A percentile compares a stretch with the other conserved stretches of the same genome.
These are phyloP conservation scores for Aldabrachelys gigantea DNA, from an alignment of 2,113 vertebrate genomes.

Conservation along the genomic window DNA sequence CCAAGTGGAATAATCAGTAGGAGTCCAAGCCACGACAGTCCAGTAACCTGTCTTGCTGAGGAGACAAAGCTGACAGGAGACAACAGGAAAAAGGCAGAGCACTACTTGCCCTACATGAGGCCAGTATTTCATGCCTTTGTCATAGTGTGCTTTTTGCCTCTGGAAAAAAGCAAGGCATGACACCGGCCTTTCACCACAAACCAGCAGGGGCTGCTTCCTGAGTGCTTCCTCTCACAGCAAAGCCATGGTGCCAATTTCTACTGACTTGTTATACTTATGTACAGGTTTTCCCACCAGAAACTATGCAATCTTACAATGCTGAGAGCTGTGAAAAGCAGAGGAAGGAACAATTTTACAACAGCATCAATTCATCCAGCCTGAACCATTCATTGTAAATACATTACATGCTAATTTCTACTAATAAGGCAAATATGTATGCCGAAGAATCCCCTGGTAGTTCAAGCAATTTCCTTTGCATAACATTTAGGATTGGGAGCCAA, in stretches of 20 bases:
- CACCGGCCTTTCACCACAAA: background rate
- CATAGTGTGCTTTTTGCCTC: background rate
- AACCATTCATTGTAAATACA: background rate
- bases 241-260: background rate
- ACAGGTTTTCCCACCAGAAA: accelerated
- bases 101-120: background rate
- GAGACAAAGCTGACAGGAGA: constrained; percentile 15
- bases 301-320: background rate
- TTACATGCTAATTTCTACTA: accelerated
- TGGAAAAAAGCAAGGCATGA: background rate
- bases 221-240: background rate
- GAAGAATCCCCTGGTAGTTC: constrained; percentile 8
- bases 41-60: constrained; percentile 46
- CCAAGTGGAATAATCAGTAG: constrained; percentile 66
- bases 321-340: background rate
- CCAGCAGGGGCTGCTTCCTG: background rate
- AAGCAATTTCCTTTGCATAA: background rate
- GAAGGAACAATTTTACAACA: background rate
- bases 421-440: background rate
- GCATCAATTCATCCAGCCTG: background rate
- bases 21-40: constrained; percentile 45
- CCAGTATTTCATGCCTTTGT: background rate
- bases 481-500: background rate
- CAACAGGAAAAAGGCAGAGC: background rate
- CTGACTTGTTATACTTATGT: background rate